Evolutionary conservation across 2,797 vertebrate species (phyloP).

Genomic region (Chloroceryle inda): DNA sequence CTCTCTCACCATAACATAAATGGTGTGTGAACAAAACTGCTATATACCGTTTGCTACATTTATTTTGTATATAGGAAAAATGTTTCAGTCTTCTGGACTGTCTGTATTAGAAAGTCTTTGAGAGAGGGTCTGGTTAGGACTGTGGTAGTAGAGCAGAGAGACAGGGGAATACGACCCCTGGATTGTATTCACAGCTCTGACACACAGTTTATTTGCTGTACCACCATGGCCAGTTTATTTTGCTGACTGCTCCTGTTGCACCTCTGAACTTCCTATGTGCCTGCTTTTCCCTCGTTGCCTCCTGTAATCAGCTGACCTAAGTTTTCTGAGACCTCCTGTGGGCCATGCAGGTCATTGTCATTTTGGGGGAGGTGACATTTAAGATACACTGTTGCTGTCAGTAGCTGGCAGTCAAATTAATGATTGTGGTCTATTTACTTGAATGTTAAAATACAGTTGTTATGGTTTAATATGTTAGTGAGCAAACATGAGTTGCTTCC

Average conservation of each 20-base stretch:
- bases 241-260: neutral
- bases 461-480: neutral
- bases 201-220: slow-evolving; percentile 1
- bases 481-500: neutral
- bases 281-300: neutral
- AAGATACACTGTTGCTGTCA: neutral
- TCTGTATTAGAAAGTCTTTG: neutral
- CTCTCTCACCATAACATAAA: neutral
- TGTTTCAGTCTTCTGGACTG: neutral
- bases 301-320: neutral
- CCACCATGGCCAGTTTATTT: neutral
- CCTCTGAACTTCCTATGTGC: neutral
- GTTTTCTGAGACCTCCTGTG: neutral
- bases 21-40: neutral
- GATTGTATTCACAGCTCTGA: slow-evolving; percentile 2
- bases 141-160: neutral
- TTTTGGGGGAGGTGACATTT: neutral
- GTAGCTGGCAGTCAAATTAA: neutral
- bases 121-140: neutral
- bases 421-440: neutral
- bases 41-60: neutral
- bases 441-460: neutral
- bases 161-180: neutral
- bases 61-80: neutral
- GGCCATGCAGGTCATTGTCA: neutral